These are phyloP conservation scores for Ceratina australensis DNA, from an alignment of 1,140 invertebrate species.

Conservation along the genomic window DNA sequence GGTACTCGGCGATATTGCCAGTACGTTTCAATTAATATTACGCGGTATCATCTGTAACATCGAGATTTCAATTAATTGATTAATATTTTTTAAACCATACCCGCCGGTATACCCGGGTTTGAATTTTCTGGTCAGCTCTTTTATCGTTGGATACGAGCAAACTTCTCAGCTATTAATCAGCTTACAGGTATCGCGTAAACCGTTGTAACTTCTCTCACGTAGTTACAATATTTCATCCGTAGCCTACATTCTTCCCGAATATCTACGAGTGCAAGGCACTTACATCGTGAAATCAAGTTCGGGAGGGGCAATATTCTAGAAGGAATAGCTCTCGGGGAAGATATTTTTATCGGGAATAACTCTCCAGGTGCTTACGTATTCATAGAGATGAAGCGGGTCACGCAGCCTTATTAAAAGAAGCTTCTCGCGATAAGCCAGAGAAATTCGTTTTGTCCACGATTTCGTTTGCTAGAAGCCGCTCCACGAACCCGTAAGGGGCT, in stretches of 20 bases:
- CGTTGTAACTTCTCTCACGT: not conserved
- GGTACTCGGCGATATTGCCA: not conserved
- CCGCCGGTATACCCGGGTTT: too few species aligned
- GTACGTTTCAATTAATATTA: too few species aligned
- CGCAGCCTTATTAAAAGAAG: constrained; percentile 52
- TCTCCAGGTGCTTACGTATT: constrained; percentile 48
- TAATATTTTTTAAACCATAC: too few species aligned
- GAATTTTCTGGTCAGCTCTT: too few species aligned
- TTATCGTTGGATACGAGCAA: too few species aligned
- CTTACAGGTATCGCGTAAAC: too few species aligned
- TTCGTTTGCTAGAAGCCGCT: too few species aligned
- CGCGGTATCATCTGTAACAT: too few species aligned
- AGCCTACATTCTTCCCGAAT: constrained; percentile 4
- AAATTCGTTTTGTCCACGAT: constrained; percentile 26
- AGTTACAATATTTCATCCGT: constrained; percentile 40
- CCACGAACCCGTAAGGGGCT: too few species aligned
- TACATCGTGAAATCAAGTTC: constrained; percentile 20
- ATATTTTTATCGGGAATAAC: constrained; percentile 58
- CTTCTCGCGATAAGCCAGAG: constrained; percentile 38
- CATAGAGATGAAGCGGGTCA: constrained; percentile 45
- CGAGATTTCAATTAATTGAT: too few species aligned
- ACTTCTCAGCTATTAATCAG: too few species aligned
- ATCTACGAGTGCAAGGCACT: constrained; percentile 41
- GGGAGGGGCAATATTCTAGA: constrained; percentile 38
- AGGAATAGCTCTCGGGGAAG: constrained; percentile 55